These are phyloP conservation scores for Apolygus lucorum DNA, from an alignment of 1,140 invertebrate species.

Conservation along the genomic window DNA sequence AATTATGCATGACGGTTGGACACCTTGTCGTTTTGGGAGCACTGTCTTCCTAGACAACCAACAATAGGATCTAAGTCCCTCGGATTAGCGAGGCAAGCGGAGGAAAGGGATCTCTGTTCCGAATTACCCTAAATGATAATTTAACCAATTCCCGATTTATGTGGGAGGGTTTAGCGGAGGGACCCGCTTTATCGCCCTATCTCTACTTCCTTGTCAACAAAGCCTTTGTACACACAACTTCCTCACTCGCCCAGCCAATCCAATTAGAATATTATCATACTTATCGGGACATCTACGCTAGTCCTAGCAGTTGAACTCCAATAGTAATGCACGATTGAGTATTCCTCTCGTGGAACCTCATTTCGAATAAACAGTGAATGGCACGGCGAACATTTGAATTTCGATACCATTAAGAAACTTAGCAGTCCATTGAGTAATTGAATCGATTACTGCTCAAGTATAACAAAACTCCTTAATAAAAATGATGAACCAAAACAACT, in stretches of 20 bases:
- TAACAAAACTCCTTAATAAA: too few species aligned
- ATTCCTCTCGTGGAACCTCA: too few species aligned
- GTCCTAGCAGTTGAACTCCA: too few species aligned
- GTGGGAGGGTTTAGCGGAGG: background rate
- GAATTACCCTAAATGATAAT: background rate
- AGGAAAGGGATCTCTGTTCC: background rate
- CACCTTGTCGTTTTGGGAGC: background rate
- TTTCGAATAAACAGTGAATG: too few species aligned
- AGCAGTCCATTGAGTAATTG: too few species aligned
- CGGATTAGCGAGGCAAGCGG: background rate
- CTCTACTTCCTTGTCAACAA: background rate
- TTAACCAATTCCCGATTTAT: background rate
- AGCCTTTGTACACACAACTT: background rate
- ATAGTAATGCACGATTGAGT: too few species aligned
- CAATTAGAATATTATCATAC: background rate
- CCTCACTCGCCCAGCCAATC: background rate
- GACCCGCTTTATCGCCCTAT: background rate
- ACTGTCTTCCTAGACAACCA: background rate
- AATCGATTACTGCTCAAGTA: too few species aligned
- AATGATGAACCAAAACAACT: too few species aligned
- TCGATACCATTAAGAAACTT: too few species aligned
- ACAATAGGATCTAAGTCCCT: background rate
- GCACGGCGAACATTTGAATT: too few species aligned
- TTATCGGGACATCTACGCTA: too few species aligned
- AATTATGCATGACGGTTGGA: background rate